Evolutionary conservation across 2,888 invertebrate genomes (phyloP).

Genomic region (Callosobruchus maculatus): DNA sequence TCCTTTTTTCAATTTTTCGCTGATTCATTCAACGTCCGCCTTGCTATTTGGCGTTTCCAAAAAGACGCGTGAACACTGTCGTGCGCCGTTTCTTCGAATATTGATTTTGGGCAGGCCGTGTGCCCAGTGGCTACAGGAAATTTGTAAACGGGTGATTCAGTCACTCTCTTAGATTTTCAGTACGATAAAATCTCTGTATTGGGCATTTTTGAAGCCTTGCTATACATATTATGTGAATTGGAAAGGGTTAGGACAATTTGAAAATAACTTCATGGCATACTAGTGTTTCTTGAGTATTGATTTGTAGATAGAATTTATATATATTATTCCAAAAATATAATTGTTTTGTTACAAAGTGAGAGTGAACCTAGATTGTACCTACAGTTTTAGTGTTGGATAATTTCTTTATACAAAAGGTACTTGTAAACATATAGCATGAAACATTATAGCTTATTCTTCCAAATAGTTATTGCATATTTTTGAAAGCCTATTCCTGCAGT

Average conservation of each 20-base stretch:
- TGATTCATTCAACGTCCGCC: not conserved
- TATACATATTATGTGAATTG: constrained; percentile 7
- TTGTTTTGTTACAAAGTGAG: constrained; percentile 19
- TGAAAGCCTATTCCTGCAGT: not conserved
- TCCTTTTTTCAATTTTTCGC: not conserved
- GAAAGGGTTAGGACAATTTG: not conserved
- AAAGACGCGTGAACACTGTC: not conserved
- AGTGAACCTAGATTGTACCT: constrained; percentile 14
- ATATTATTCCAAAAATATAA: constrained; percentile 9
- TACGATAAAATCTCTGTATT: constrained; percentile 15
- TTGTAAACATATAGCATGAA: no score
- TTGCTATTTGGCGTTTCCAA: not conserved
- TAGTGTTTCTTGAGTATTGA: constrained; percentile 24
- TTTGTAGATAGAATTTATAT: constrained; percentile 19
- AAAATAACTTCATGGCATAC: constrained; percentile 10
- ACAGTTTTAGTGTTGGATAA: constrained; percentile 8
- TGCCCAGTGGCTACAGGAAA: constrained; percentile 26
- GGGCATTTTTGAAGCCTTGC: constrained; percentile 5
- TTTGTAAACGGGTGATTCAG: constrained; percentile 17
- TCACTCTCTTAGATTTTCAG: constrained; percentile 16
- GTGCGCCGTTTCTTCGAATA: constrained; percentile 39
- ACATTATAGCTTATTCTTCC: not conserved
- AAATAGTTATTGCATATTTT: no score
- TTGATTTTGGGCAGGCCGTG: constrained; percentile 42
- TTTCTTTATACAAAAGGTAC: constrained; percentile 3